phyloP scores from a whole-genome alignment of 2,797 vertebrate genomes.

The Enteromius treurensis region DNA sequence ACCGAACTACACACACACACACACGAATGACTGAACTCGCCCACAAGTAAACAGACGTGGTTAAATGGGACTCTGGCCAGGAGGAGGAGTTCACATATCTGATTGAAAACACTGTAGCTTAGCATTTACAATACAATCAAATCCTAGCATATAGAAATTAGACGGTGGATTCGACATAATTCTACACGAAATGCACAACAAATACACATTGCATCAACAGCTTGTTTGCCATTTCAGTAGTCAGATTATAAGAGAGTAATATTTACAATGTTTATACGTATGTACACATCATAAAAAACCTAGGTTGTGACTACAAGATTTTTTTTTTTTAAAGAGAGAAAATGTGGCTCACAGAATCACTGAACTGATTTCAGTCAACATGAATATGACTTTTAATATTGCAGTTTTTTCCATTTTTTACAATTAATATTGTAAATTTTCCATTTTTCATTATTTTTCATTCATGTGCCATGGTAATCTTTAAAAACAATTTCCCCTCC shows the following conservation, averaged over 20 bases:
- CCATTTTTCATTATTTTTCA: neutral
- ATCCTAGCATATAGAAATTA: neutral
- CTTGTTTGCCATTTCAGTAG: neutral
- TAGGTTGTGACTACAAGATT: neutral
- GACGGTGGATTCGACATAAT: neutral
- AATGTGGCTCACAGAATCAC: neutral
- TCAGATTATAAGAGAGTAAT: neutral
- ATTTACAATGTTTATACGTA: neutral
- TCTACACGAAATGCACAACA: neutral
- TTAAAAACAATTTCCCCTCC: neutral
- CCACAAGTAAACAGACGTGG: constrained; percentile 44
- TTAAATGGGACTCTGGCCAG: constrained; percentile 35
- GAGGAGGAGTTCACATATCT: constrained; percentile 40
- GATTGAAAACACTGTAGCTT: neutral
- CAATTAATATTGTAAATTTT: neutral
- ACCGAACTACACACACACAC: neutral
- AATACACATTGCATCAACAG: neutral
- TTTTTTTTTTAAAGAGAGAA: neutral
- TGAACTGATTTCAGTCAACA: too few species aligned
- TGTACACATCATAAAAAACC: neutral
- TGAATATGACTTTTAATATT: neutral
- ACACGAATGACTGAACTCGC: neutral
- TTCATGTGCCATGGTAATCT: neutral
- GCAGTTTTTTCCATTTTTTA: neutral
- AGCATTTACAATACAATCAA: neutral